Evolutionary conservation across 2,888 invertebrate species (phyloP), one percentile per base, ranked within the genome.

Genomic region (Eurois occulta): DNA sequence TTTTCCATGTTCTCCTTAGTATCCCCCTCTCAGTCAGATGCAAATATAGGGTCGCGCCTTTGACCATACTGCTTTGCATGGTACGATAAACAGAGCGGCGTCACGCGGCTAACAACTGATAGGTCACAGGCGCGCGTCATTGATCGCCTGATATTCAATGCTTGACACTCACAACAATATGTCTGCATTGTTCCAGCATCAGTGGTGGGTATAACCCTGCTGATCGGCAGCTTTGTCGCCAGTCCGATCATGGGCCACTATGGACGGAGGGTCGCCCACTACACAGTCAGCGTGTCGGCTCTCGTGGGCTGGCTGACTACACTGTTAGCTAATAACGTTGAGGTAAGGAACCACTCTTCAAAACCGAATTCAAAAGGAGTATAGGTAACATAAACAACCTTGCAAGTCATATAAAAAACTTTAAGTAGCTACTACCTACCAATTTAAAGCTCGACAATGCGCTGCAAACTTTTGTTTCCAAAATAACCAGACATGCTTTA

Each of bases 241-340:
- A 91, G 94, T 0, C 88, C 92, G 3, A 88, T 97, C 55, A 97
- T 97, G 95, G 97, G 97, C 76, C 93, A 91, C 67, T 92, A 95
- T 67, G 98, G 97, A 13, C 1, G 94, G 97, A 70, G 96, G 95
- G 86, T 90, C 4, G 95, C 97, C 1, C 96, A 97, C 85, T 91
- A 97, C 32, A 87, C 97, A 1, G 92, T 96, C 66, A 95, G 96
- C 75, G 89, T 97, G 16, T 95, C 97, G 0, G 95, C 94, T 4
- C 88, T 97, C 6, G 75, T 96, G 13, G 97, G 97, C 2, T 97
- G 97, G 97, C 83, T 96, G 5, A 84, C 94, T 11, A 94, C 97
- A 11, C 94, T 94, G 11, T 85, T 96, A 43, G 95, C 97, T 0
- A 90, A 87, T 1, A 93, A 91, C 71, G 88, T 96, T 52, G 89